phyloP scores from a whole-genome alignment of 2,888 invertebrate genomes.

The Brachyptera risi region DNA sequence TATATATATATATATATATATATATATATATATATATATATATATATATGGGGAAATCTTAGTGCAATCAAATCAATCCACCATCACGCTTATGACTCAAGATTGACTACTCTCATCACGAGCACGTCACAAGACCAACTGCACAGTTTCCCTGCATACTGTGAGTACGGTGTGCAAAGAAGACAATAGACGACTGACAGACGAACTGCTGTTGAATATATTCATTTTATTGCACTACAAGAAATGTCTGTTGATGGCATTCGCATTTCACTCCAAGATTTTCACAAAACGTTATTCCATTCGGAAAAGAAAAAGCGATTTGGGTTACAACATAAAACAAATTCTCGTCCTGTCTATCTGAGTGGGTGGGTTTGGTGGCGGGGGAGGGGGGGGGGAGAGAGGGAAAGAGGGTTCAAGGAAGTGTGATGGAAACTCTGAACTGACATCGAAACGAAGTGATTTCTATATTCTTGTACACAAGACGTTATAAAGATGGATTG shows the following conservation, averaged over 20 bases:
- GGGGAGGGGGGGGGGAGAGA: background rate
- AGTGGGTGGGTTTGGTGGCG: background rate
- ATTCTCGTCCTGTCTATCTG: background rate
- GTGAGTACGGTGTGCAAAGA: too few relatives aligned
- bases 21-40: too few relatives aligned
- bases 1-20: too few relatives aligned
- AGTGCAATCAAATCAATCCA: too few relatives aligned
- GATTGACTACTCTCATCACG: too few relatives aligned
- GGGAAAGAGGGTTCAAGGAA: background rate
- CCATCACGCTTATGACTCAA: too few relatives aligned
- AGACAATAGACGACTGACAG: too few relatives aligned
- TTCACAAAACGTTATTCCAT: background rate
- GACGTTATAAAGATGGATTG: slow-evolving; percentile 18
- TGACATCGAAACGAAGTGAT: background rate
- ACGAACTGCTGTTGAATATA: too few relatives aligned
- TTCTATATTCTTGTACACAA: slow-evolving; percentile 9
- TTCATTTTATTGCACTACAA: slow-evolving; percentile 7
- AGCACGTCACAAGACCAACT: too few relatives aligned
- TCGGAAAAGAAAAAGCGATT: too few relatives aligned
- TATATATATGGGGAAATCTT: too few relatives aligned
- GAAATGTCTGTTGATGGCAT: slow-evolving; percentile 2
- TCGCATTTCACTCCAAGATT: slow-evolving; percentile 1
- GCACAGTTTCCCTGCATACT: too few relatives aligned
- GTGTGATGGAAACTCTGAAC: background rate
- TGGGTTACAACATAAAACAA: slow-evolving; percentile 1